These are phyloP conservation scores for Coregonus clupeaformis DNA, from an alignment of 2,113 vertebrate species.

Conservation along the genomic window DNA sequence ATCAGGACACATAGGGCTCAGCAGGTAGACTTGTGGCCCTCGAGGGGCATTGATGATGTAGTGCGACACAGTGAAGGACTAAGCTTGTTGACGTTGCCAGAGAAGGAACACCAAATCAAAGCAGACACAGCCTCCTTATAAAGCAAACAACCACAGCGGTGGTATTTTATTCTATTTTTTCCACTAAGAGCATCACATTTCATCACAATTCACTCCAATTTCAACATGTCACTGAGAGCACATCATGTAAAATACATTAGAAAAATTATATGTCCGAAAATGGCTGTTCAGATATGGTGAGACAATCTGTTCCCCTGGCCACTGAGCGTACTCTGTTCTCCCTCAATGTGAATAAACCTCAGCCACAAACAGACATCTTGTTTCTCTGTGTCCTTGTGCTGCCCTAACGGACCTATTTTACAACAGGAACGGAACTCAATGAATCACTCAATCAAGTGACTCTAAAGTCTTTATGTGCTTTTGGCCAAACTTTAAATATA, in stretches of 20 bases:
- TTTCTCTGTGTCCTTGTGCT: too few relatives aligned
- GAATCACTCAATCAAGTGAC: too few relatives aligned
- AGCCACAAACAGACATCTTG: too few relatives aligned
- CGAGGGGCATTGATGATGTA: conserved; percentile 47
- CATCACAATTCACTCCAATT: conserved; percentile 13
- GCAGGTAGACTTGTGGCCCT: conserved; percentile 33
- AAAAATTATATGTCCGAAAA: too few relatives aligned
- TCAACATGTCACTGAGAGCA: too few relatives aligned
- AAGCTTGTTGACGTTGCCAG: conserved; percentile 47
- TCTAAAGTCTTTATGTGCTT: too few relatives aligned
- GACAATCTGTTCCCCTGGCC: conserved; percentile 5
- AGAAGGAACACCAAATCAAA: conserved; percentile 34
- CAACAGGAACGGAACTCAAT: too few relatives aligned
- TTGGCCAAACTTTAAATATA: too few relatives aligned
- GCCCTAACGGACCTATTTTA: too few relatives aligned
- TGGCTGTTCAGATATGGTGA: neutral
- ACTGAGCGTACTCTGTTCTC: neutral
- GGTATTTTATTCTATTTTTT: conserved; percentile 21
- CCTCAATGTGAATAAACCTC: too few relatives aligned
- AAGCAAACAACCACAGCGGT: conserved; percentile 18
- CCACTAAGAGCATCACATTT: neutral
- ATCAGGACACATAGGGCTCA: neutral
- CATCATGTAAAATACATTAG: too few relatives aligned
- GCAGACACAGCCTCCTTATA: conserved; percentile 37
- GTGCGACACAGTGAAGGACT: conserved; percentile 52